phyloP scores from a whole-genome alignment of 1,140 invertebrate species.

The Papilio helenus region DNA sequence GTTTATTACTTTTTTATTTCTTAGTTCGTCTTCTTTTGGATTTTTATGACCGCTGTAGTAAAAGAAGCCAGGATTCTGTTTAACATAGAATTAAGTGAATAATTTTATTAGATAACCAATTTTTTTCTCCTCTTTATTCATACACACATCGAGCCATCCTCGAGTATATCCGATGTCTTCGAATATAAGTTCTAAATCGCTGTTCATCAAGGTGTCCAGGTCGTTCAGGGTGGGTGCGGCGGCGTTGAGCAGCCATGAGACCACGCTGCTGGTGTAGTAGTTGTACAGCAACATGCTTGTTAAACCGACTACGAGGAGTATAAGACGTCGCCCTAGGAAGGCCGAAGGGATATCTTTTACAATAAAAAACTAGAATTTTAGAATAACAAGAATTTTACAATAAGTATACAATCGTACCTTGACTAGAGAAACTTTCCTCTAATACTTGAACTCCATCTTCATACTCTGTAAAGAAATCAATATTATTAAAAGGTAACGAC shows the following conservation, averaged over 20 bases:
- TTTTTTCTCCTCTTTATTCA: background rate
- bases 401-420: slow-evolving; percentile 55
- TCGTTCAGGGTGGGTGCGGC: slow-evolving; percentile 62
- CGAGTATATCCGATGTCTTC: slow-evolving; percentile 79
- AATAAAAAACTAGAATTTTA: background rate
- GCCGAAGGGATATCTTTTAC: background rate
- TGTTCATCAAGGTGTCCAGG: slow-evolving; percentile 68
- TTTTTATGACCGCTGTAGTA: slow-evolving; percentile 71
- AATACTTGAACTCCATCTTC: slow-evolving; percentile 64
- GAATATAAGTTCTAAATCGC: slow-evolving; percentile 73
- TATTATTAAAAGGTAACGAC: background rate
- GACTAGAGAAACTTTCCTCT: slow-evolving; percentile 60
- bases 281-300: slow-evolving; percentile 78
- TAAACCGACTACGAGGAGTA: slow-evolving; percentile 66
- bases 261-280: slow-evolving; percentile 81
- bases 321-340: slow-evolving; percentile 59
- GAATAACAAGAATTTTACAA: background rate
- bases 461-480: slow-evolving; percentile 57
- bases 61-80: slow-evolving; percentile 69
- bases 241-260: slow-evolving; percentile 77
- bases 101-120: background rate
- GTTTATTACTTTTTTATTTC: slow-evolving; percentile 69
- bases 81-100: background rate
- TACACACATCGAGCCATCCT: slow-evolving; percentile 70
- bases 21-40: slow-evolving; percentile 70